Conservation (phyloP, 2,797 vertebrate species). For the Chelon labrosus region DNA sequence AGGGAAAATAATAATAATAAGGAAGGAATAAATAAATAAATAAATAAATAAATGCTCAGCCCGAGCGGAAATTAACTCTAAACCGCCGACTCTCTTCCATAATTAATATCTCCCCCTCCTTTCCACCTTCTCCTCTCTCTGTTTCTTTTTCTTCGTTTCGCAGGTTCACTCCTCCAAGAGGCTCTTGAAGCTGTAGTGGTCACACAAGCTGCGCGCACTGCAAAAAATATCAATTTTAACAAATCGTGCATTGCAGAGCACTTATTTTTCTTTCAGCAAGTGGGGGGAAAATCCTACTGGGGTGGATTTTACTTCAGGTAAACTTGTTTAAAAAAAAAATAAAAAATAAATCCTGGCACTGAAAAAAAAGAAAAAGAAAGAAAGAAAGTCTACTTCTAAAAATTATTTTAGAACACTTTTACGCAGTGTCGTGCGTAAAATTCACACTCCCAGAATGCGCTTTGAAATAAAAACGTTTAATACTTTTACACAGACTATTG, state of each 20-base stretch:
- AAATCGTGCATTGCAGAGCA: background rate
- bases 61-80: slow-evolving; percentile 66
- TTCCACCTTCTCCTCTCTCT: slow-evolving; percentile 9
- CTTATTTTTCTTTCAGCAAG: background rate
- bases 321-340: background rate
- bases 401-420: background rate
- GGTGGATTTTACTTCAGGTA: background rate
- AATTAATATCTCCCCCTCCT: slow-evolving; percentile 68
- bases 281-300: background rate
- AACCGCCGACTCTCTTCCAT: slow-evolving; percentile 63
- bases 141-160: slow-evolving; percentile 22
- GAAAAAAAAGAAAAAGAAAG: background rate
- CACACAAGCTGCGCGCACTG: slow-evolving; percentile 41
- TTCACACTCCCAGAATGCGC: background rate
- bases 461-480: slow-evolving; percentile 34
- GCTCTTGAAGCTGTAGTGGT: slow-evolving; percentile 53
- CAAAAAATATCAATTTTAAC: background rate
- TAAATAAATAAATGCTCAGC: slow-evolving; percentile 48
- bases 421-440: background rate
- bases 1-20: slow-evolving; percentile 4
- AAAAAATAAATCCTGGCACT: background rate
- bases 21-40: slow-evolving; percentile 15
- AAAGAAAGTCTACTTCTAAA: background rate
- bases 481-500: slow-evolving; percentile 56
- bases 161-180: slow-evolving; percentile 44